Base-by-base conservation (phyloP, 92 coral and sea anemone genomes). In the Epizoanthus ramosus region DNA sequence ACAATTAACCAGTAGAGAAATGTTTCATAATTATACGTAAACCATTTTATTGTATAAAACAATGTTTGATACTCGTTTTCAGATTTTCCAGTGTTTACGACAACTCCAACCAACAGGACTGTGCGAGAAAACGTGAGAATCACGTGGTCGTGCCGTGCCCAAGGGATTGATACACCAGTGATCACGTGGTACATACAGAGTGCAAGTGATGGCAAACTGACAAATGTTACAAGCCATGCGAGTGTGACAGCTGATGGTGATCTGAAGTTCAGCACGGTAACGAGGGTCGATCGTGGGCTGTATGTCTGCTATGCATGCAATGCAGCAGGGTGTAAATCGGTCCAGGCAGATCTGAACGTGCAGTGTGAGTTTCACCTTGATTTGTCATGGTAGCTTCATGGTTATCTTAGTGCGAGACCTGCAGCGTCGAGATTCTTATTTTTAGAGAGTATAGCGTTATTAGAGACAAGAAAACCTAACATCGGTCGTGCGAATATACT, bases 261-360 rank as follows among this genome's bases (percentile, higher is more conserved):
- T 71, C 85, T 93, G 71, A 75, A 23, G 73, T 83, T 91, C 59
- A 47, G 66, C 28, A 33, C 71, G 10, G 92, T 87, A 23, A 33
- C 43, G 33, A 83, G 91, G 56, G 53, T 83, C 25, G 86, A 93
- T 67, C 79, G 86, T 45, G 90, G 92, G 35, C 5, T 80, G 64
- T 92, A 93, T 68, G 75, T 85, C 45, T 93, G 97, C 70, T 79
- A 67, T 43, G 97, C 97, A 5, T 93, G 97, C 80, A 93, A 93
- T 41, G 75, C 94, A 19, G 97, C 97, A 72, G 97, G 97, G 35
- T 93, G 97, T 35, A 77, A 33, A 56, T 73, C 89, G 12, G 89
- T 86, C 3, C 60, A 68, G 58, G 91, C 91, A 67, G 25, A 63
- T 71, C 64, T 93, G 66, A 68, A 86, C 71, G 91, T 93, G 43